phyloP scores from a whole-genome alignment of 2,888 invertebrate species.

The Stictocephala bisonia region DNA sequence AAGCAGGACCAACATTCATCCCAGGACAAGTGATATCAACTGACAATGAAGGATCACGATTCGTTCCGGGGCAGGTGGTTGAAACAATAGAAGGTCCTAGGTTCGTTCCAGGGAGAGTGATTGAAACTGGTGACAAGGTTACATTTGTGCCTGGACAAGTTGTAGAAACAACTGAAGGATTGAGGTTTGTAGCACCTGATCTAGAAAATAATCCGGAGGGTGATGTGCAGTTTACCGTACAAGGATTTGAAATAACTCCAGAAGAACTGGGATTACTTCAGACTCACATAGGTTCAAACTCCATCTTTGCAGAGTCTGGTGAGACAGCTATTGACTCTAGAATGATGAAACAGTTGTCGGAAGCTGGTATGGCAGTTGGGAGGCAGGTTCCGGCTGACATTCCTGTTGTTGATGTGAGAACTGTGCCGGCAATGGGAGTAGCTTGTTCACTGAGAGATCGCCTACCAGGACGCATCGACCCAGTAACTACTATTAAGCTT shows the following conservation, averaged over 20 bases:
- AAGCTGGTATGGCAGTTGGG: conserved; percentile 76
- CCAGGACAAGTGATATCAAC: conserved; percentile 81
- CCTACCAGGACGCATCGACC: conserved; percentile 62
- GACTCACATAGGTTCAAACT: conserved; percentile 62
- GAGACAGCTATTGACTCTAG: conserved; percentile 74
- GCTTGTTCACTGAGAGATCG: conserved; percentile 60
- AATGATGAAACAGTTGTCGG: conserved; percentile 74
- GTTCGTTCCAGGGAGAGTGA: conserved; percentile 69
- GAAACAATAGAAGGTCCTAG: conserved; percentile 77
- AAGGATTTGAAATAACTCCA: conserved; percentile 72
- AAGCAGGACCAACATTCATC: conserved; percentile 80
- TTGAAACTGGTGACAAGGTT: conserved; percentile 66
- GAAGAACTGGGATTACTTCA: conserved; percentile 66
- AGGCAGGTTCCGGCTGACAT: conserved; percentile 72
- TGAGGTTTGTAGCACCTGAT: conserved; percentile 77
- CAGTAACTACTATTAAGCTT: conserved; percentile 64
- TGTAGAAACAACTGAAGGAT: conserved; percentile 67
- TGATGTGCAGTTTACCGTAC: conserved; percentile 75
- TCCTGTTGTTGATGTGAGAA: conserved; percentile 71
- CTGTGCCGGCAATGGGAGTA: conserved; percentile 63
- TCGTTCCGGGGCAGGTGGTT: conserved; percentile 78
- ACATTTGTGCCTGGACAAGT: conserved; percentile 68
- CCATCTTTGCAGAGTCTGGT: conserved; percentile 67
- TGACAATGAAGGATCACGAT: conserved; percentile 71
- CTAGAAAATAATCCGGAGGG: conserved; percentile 75